These are phyloP conservation scores for Marmota monax DNA, from an alignment of 2,113 vertebrate species.

Conservation along the genomic window DNA sequence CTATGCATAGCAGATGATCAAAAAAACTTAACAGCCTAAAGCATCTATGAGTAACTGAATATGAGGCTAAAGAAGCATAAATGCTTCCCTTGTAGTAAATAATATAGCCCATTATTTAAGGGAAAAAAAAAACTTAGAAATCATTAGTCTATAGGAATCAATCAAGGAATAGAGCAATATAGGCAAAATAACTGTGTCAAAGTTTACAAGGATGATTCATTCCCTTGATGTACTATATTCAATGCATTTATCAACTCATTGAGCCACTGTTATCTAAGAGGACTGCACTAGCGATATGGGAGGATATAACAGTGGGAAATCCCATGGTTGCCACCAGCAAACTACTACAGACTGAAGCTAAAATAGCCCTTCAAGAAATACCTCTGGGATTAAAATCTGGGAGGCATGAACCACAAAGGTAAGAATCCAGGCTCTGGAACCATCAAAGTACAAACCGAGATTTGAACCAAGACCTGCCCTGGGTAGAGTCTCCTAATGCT, in stretches of 20 bases:
- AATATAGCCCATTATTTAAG: background rate
- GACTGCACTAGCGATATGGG: background rate
- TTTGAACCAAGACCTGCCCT: slow-evolving; percentile 15
- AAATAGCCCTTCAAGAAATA: slow-evolving; percentile 28
- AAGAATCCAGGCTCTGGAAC: slow-evolving; percentile 20
- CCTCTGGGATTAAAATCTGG: slow-evolving; percentile 51
- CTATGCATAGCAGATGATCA: background rate
- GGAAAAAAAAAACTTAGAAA: background rate
- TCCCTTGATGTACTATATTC: background rate
- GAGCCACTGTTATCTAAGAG: background rate
- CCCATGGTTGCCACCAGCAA: background rate
- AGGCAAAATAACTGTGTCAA: background rate
- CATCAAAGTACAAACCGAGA: slow-evolving; percentile 52
- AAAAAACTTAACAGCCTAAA: background rate
- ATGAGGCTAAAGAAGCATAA: background rate
- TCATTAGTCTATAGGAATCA: background rate
- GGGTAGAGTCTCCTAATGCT: background rate
- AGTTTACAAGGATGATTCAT: background rate
- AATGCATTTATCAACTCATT: background rate
- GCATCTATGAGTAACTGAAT: background rate
- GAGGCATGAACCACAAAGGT: background rate
- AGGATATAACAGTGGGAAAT: slow-evolving; percentile 6
- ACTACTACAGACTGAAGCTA: background rate
- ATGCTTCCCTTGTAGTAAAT: background rate
- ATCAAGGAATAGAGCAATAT: slow-evolving; percentile 10